Evolutionary conservation across 2,113 vertebrate species (phyloP), one percentile per base, ranked within the genome.

Genomic region (Xerus inauris): DNA sequence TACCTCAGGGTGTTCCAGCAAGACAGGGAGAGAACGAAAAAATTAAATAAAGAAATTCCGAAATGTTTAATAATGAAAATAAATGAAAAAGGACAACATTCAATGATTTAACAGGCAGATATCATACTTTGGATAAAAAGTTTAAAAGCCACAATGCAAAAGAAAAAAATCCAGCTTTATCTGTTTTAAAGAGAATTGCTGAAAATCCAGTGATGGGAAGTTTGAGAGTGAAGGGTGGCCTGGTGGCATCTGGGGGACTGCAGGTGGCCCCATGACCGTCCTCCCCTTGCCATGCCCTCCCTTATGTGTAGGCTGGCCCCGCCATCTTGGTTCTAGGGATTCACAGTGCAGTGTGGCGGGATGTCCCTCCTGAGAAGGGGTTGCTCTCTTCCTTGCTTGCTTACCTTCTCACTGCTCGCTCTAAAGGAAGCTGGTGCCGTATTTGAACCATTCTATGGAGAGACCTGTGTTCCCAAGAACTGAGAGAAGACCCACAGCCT

Each of bases 381-480:
- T 3, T 6, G 16, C 51, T 35, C 3, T 32, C 19, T 10, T 57
- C 3, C 12, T 3, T 6, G 1, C 20, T 1, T 1, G 8, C 32
- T 35, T 16, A 13, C 45, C 57, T 42, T 5, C 40, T 67, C 28
- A 2, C 3, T 35, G 9, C 38, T 59, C 22, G 1, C 47, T 28
- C 67, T 57, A 7, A 9, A 8, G 47, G 86, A 82, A 59, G 47
- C 17, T 16, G 13, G 11, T 6, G 22, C 24, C 42, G 2, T 8
- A 1, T 30, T 30, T 12, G 8, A 35, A 4, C 20, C 17, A 12
- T 11, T 26, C n/a, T 40, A 8, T 11, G 16, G 42, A 40, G 30
- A 65, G 32, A n/a, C 3, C 51, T 17, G 14, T 14, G 75, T 24
- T 28, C 32, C 64, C 20, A 72, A 2, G 30, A 62, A 8, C 24